Percentiles rank a stretch among this genome's conserved stretches.
These are phyloP conservation scores for Holacanthella duospinosa DNA, from an alignment of 2,888 invertebrate species.

Conservation along the genomic window DNA sequence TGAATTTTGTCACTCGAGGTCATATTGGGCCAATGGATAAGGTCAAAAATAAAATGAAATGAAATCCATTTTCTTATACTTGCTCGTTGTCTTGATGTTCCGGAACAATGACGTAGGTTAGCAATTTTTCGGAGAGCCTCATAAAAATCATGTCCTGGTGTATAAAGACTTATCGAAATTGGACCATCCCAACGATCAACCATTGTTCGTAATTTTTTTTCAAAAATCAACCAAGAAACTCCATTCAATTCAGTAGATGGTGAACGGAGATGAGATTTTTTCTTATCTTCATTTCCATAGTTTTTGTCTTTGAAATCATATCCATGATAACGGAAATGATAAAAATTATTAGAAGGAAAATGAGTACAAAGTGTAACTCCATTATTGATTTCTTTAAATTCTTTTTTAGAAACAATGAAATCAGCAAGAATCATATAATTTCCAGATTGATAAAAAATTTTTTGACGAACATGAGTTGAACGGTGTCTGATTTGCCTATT, in stretches of 20 bases:
- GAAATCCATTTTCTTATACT: neutral
- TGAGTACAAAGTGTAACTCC: neutral
- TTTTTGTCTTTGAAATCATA: too few species aligned
- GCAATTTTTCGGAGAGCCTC: neutral
- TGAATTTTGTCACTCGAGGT: neutral
- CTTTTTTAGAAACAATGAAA: neutral
- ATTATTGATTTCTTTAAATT: neutral
- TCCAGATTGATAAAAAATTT: neutral
- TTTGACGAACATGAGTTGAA: neutral
- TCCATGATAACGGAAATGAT: too few species aligned
- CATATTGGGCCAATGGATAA: neutral
- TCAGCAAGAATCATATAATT: neutral
- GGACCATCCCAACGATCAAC: neutral
- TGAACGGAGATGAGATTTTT: neutral
- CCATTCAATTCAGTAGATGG: neutral
- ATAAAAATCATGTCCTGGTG: neutral
- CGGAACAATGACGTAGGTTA: neutral
- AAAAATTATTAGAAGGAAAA: neutral
- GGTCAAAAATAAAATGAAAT: neutral
- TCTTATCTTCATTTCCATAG: neutral
- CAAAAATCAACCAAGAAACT: too few species aligned
- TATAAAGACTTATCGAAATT: neutral
- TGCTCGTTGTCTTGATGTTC: neutral
- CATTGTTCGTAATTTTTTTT: too few species aligned
- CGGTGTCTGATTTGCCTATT: too few species aligned